phyloP scores from a whole-genome alignment of 1,140 invertebrate species.

The Heliconius congener region DNA sequence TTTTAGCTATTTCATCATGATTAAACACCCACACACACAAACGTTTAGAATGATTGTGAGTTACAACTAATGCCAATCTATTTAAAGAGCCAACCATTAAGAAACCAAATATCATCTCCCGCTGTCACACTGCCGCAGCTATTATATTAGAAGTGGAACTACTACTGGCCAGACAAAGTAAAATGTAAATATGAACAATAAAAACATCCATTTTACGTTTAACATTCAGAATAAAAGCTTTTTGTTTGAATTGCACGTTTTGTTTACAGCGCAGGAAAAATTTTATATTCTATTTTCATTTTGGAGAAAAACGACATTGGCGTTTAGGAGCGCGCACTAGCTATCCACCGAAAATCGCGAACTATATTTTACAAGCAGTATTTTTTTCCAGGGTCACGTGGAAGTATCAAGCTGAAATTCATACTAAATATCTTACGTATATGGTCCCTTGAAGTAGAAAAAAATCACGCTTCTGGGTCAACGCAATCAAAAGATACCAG shows the following conservation, averaged over 20 bases:
- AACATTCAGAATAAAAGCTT: slow-evolving; percentile 41
- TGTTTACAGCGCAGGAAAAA: slow-evolving; percentile 33
- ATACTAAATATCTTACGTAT: no score
- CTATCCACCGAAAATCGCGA: slow-evolving; percentile 6
- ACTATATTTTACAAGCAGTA: neutral
- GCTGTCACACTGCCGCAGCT: slow-evolving; percentile 20
- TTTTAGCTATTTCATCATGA: neutral
- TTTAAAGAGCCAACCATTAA: neutral
- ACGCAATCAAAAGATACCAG: no score
- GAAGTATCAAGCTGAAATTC: no score
- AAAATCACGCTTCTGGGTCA: no score
- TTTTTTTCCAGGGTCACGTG: neutral
- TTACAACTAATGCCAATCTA: neutral
- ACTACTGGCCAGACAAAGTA: slow-evolving; percentile 29
- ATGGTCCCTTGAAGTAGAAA: no score
- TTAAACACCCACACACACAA: neutral
- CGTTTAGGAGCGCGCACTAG: slow-evolving; percentile 16
- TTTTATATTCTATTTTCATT: slow-evolving; percentile 40
- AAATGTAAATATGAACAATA: slow-evolving; percentile 40
- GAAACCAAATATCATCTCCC: slow-evolving; percentile 4
- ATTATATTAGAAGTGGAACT: slow-evolving; percentile 31
- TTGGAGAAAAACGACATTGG: slow-evolving; percentile 30
- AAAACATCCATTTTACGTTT: slow-evolving; percentile 41
- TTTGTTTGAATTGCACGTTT: slow-evolving; percentile 40
- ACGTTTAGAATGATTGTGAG: neutral